Conservation (phyloP, 2,797 vertebrate species). For the Protonibea diacanthus region DNA sequence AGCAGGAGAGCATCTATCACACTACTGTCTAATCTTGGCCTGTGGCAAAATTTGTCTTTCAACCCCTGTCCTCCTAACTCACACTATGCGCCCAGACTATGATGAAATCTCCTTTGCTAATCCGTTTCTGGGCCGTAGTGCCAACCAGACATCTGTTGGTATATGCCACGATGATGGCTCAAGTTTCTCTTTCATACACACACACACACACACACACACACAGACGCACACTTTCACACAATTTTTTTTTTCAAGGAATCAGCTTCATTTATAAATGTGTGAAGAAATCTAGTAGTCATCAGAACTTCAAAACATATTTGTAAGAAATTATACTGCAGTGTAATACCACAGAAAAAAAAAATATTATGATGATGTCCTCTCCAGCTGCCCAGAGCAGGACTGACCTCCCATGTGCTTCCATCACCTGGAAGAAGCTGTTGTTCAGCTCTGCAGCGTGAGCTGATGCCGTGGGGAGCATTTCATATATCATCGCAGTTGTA, state of each 20-base stretch:
- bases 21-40: constrained; percentile 84
- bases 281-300: not conserved
- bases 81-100: constrained; percentile 45
- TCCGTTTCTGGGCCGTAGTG: constrained; percentile 18
- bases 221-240: no score
- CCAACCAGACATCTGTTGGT: constrained; percentile 33
- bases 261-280: not conserved
- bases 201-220: no score
- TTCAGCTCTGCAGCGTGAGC: constrained; percentile 47
- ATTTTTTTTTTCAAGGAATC: not conserved
- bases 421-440: constrained; percentile 57
- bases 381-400: constrained; percentile 52
- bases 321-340: not conserved
- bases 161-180: constrained; percentile 7
- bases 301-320: constrained; percentile 7
- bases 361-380: constrained; percentile 33
- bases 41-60: constrained; percentile 79
- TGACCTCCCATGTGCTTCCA: constrained; percentile 40
- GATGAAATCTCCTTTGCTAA: constrained; percentile 52
- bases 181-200: constrained; percentile 25
- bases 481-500: constrained; percentile 65
- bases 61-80: constrained; percentile 50
- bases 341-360: constrained; percentile 21
- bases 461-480: constrained; percentile 64
- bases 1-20: constrained; percentile 89